Evolutionary conservation across 53 echinoderm and acorn worm genomes (phyloP).

Genomic region (Zoroaster sp.): DNA sequence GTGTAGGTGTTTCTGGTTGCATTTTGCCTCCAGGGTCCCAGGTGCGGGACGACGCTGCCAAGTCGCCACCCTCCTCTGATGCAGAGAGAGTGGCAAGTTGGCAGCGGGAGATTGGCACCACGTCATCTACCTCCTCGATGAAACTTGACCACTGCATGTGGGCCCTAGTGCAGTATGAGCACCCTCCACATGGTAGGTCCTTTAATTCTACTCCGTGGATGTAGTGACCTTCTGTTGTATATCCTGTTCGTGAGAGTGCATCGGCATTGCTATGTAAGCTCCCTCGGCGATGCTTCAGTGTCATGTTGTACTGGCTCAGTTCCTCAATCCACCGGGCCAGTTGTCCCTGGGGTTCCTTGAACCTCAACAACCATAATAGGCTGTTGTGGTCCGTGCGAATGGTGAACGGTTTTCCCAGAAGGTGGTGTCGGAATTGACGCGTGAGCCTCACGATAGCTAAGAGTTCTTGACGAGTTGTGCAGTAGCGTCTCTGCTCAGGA

Average conservation of each 20-base stretch:
- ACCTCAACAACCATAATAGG: conserved; percentile 45
- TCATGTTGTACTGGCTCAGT: conserved; percentile 66
- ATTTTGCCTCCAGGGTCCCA: too few relatives aligned
- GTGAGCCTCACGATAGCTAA: conserved; percentile 37
- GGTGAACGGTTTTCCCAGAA: conserved; percentile 38
- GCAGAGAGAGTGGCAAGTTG: neutral
- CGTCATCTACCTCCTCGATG: conserved; percentile 25
- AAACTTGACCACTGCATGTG: conserved; percentile 43
- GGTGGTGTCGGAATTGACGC: conserved; percentile 47
- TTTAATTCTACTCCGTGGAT: conserved; percentile 6
- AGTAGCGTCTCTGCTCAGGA: conserved; percentile 48
- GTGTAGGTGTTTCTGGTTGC: too few relatives aligned
- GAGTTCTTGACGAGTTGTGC: conserved; percentile 53
- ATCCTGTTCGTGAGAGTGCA: conserved; percentile 29
- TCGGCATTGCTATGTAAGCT: conserved; percentile 49
- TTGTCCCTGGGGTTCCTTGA: conserved; percentile 47
- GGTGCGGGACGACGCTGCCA: neutral
- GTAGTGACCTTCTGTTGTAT: conserved; percentile 32
- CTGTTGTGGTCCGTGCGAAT: conserved; percentile 53
- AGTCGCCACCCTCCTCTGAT: neutral
- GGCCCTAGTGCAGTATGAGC: conserved; percentile 6
- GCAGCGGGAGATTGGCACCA: conserved; percentile 7
- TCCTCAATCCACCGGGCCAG: conserved; percentile 68
- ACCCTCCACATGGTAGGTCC: conserved; percentile 61
- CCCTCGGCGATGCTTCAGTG: conserved; percentile 60